A percentile compares a stretch with the other conserved stretches of the same genome.
phyloP scores from a whole-genome alignment of 2,113 vertebrate genomes.

The Clupea harengus region DNA sequence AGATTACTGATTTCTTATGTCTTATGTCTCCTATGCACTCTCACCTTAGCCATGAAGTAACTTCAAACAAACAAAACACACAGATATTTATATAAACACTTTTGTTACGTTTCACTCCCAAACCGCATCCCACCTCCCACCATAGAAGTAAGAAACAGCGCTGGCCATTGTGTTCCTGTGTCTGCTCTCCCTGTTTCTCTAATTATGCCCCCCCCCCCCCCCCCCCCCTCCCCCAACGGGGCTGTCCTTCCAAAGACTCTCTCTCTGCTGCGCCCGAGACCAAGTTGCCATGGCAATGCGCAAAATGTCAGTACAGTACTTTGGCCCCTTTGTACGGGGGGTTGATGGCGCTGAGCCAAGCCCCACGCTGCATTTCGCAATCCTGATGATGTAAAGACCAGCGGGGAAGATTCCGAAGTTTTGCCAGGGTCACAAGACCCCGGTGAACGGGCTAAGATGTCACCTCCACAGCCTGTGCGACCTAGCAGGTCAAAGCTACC shows the following conservation, averaged over 20 bases:
- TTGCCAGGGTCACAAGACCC: not conserved
- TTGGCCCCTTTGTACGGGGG: conserved; percentile 36
- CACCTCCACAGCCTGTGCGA: not conserved
- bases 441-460: conserved; percentile 18
- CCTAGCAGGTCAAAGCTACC: not conserved
- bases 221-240: conserved; percentile 8
- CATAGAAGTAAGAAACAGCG: conserved; percentile 31
- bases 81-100: conserved; percentile 8
- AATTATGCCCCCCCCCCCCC: not conserved
- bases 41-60: not conserved
- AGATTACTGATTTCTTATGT: not conserved
- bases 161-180: conserved; percentile 30
- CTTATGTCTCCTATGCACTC: not conserved
- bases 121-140: conserved; percentile 12
- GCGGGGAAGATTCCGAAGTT: not conserved
- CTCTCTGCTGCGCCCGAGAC: conserved; percentile 25
- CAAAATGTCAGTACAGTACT: conserved; percentile 46
- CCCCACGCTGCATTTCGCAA: conserved; percentile 2
- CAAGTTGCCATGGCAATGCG: conserved; percentile 44
- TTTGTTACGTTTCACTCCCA: not conserved
- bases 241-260: conserved; percentile 32
- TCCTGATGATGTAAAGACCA: not conserved
- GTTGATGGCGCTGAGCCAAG: conserved; percentile 16
- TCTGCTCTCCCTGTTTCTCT: conserved; percentile 14
- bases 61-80: not conserved